phyloP scores from a whole-genome alignment of 2,888 invertebrate species.

The Bimastos eiseni region DNA sequence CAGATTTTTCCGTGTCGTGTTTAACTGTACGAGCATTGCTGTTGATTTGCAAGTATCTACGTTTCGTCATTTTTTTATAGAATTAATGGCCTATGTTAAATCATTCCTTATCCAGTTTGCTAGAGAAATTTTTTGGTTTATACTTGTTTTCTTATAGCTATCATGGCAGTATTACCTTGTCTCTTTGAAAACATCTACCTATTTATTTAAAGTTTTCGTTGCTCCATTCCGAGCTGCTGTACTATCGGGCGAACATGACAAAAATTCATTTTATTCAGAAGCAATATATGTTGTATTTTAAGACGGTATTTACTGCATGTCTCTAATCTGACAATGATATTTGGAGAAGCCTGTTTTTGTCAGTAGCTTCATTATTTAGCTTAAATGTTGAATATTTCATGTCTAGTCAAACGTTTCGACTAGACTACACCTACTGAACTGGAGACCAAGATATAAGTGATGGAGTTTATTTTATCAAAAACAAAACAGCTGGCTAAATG shows the following conservation, averaged over 20 bases:
- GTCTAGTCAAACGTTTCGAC: not conserved
- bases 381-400: not conserved
- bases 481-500: not conserved
- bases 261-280: not conserved
- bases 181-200: not conserved
- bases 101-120: not conserved
- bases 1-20: not conserved
- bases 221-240: not conserved
- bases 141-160: not conserved
- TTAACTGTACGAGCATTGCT: not conserved
- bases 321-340: too few relatives aligned
- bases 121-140: not conserved
- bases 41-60: not conserved
- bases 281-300: not conserved
- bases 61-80: not conserved
- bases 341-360: not conserved
- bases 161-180: not conserved
- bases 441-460: not conserved
- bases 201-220: not conserved
- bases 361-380: not conserved
- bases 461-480: not conserved
- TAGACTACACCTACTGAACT: not conserved
- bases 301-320: not conserved
- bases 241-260: not conserved
- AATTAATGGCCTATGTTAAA: not conserved